Evolutionary conservation across 2,888 invertebrate genomes (phyloP), one percentile per base, ranked within the genome.

Genomic region (Heliconius cydno): DNA sequence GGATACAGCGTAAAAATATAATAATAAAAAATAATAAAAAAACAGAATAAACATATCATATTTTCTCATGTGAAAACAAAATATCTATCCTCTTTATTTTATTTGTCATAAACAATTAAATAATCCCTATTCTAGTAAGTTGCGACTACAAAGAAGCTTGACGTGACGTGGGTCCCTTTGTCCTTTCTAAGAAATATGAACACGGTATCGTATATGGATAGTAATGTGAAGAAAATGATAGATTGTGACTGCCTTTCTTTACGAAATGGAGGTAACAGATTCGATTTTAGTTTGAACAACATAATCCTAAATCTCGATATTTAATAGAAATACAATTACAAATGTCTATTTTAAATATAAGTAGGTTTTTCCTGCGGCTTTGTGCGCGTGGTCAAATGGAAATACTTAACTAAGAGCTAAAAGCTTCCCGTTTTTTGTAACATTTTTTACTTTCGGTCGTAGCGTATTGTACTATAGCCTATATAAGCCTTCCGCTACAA

Each of bases 91-190:
- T 41, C 38, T n/a, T 34, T 67, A 67, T 22, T 67, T 19, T 30
- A 57, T 57, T 72, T 71, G 28, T 71, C 72, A 9, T 57, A 72
- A 30, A 72, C 52, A 72, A 72, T 72, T 72, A 72, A 72, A 22
- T 72, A 57, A 34, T 72, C 57, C 57, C 34, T 57, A 65, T 65
- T 25, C 28, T 25, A 57, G 30, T 57, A n/a, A 57, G 52, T 57
- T n/a, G 52, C n/a, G 57, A 72, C 57, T 57, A 72, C 72, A 72
- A 72, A 72, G 72, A 72, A 57, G 30, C 30, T 52, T 72, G 57
- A 72, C 72, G 72, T 72, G 72, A 72, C 72, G 34, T 72, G 72
- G 72, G 72, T 72, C 72, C 13, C 46, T 57, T 72, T 72, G 30
- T 72, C 57, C 72, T 57, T 72, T 57, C 52, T 72, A 72, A 72